Base-by-base conservation (phyloP, 2,797 vertebrate genomes). In the Galagoides demidoff region DNA sequence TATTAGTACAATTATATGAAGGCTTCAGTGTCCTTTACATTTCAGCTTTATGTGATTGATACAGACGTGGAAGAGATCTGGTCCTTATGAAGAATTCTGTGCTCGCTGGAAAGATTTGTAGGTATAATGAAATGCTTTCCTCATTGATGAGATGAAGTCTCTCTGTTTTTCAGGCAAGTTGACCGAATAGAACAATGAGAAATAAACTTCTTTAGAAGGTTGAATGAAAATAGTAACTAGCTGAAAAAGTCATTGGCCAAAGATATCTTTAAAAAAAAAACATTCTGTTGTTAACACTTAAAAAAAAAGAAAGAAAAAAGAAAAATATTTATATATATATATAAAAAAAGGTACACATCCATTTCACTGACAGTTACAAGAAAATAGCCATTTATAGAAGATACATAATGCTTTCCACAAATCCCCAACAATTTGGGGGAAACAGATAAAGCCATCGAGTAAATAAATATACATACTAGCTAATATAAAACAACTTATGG, bases 291-390 rank as follows among this genome's bases (percentile, higher is more conserved):
- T 94, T 96, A 92, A 89, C 92, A 86, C 84, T 73, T 61, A 92
- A 59, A 55, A 85, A 66, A 66, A 49, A 45, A 29, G 43, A 52
- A 25, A 39, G 39, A 22, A 68, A 37, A 94, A 92, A 85, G 23
- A 85, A 84, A 95, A 92, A 85, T 52, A 91, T 52, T 89, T 77
- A 95, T 79, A 85, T 87, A 96, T 87, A 96, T 93, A 89, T 63
- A 82, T 55, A 88, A 70, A 86, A 94, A 95, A 91, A 83, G 93
- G 92, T 96, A 97, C 97, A 97, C 93, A 97, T 97, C 85, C 97
- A 97, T 97, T 96, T 96, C 94, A 98, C 96, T 95, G 91, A 97
- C 94, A 96, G 63, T 95, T 97, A 97, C 96, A 97, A 96, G 97
- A 97, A 98, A 98, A 97, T 95, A 97, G 94, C 88, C 84, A 74